phyloP scores from a whole-genome alignment of 1,140 invertebrate genomes.

The Teleogryllus occipitalis region DNA sequence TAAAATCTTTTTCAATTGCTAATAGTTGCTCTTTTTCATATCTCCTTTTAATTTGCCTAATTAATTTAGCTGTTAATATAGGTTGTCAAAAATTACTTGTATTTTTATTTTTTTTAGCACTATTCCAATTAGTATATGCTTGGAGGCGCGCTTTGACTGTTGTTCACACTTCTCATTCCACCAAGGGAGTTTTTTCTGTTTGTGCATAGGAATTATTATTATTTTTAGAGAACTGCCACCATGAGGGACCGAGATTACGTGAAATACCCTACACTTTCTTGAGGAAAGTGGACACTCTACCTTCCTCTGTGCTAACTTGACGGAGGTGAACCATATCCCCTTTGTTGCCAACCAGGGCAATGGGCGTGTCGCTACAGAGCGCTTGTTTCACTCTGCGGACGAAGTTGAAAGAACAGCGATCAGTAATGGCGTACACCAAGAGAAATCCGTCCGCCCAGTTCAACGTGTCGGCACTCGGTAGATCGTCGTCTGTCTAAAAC shows the following conservation, averaged over 20 bases:
- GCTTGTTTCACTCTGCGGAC: slow-evolving; percentile 64
- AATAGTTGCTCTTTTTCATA: no score
- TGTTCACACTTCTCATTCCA: no score
- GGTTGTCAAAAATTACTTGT: no score
- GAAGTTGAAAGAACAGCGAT: slow-evolving; percentile 77
- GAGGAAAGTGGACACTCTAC: slow-evolving; percentile 26
- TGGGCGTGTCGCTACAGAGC: slow-evolving; percentile 59
- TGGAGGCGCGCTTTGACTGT: no score
- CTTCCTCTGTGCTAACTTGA: slow-evolving; percentile 80
- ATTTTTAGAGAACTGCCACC: no score
- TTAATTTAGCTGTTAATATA: no score
- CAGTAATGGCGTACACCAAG: slow-evolving; percentile 86
- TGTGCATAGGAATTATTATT: no score
- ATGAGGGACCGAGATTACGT: not conserved
- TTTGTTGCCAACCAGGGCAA: slow-evolving; percentile 80
- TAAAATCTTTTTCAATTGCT: no score
- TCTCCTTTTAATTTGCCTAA: no score
- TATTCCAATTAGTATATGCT: no score
- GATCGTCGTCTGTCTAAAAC: slow-evolving; percentile 52
- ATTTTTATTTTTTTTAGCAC: no score
- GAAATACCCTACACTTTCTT: not conserved
- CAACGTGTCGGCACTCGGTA: slow-evolving; percentile 64
- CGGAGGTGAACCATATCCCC: slow-evolving; percentile 85
- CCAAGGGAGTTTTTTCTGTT: no score
- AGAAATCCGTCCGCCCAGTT: slow-evolving; percentile 85